Base-by-base conservation (phyloP, 37 sponge, comb jelly and placozoan species). In the Spongilla lacustris region DNA sequence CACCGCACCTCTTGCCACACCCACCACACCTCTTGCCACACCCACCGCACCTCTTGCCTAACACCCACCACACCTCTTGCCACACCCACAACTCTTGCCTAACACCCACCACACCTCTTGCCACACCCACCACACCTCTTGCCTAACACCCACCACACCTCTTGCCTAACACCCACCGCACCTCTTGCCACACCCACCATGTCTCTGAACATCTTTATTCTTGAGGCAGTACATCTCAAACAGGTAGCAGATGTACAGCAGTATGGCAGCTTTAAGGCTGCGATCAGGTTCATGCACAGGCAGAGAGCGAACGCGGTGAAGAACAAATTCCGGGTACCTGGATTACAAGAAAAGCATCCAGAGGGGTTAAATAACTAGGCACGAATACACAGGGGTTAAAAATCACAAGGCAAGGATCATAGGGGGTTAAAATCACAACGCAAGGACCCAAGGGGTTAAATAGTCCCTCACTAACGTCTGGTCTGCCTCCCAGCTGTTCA, bases 241-340 rank as follows among this genome's bases (percentile, higher is more conserved):
- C 74, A 92, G 82, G 33, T 68, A 81, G 4, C 72, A 27, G 28
- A 36, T 19, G 36, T 88, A 87, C 67, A 88, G 81, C 69, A 92
- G 58, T 3, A 85, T 68, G 38, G 66, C 33, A 32, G 85, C 76
- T 77, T 76, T 83, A 35, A 82, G 35, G 27, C 78, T 76, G 23
- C 77, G 34, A 24, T 82, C 73, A 67, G 88, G 83, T 29, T 82
- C 83, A 34, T 32, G 41, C 27, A n/a, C 21, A 17, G 88, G 83
- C 17, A 88, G 83, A 25, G 2, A 24, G 48, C 74, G 32, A 4
- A 91, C 33, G 41, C 79, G 92, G n/a, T 66, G 33, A 26, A 91
- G 80, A 66, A 87, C 74, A 78, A 83, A 91, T 72, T 72, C 80
- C 6, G 92, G 88, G 67, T 87, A 87, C 22, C 92, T 58, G 19